phyloP scores from a whole-genome alignment of 2,888 invertebrate species.

The Chymomyza caudatula region DNA sequence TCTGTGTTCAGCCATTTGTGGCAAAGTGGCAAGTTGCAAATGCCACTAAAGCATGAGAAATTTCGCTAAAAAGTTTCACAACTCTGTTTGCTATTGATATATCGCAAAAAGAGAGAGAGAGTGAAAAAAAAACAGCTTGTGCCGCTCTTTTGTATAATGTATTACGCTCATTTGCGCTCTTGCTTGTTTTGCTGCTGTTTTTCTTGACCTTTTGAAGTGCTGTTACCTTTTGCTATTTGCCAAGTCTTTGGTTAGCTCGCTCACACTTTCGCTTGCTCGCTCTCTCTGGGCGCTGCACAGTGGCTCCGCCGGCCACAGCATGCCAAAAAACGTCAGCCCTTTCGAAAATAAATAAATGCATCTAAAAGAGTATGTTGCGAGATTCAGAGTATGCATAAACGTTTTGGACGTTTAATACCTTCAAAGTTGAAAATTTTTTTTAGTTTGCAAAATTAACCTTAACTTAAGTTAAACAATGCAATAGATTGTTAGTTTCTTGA shows the following conservation, averaged over 20 bases:
- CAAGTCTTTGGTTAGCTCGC: not conserved
- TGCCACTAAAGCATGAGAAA: not conserved
- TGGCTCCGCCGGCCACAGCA: no score
- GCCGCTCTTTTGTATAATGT: not conserved
- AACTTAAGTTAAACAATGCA: no score
- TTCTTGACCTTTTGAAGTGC: not conserved
- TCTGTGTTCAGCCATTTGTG: not conserved
- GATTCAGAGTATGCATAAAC: no score
- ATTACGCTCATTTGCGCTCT: not conserved
- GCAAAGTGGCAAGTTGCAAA: not conserved
- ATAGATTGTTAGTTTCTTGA: no score
- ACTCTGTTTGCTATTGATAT: not conserved
- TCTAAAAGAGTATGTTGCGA: no score
- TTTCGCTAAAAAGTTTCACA: not conserved
- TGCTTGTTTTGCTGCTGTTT: not conserved
- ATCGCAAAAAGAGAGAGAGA: not conserved
- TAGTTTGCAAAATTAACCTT: no score
- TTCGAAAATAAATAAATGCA: no score
- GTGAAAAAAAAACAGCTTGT: not conserved
- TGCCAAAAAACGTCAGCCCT: no score
- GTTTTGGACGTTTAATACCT: no score
- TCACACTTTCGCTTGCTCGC: not conserved
- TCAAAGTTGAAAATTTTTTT: no score
- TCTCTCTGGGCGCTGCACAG: constrained; percentile 11
- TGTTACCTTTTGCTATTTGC: not conserved